Conservation (phyloP, 2,113 vertebrate species). For the Sylvilagus bachmani region DNA sequence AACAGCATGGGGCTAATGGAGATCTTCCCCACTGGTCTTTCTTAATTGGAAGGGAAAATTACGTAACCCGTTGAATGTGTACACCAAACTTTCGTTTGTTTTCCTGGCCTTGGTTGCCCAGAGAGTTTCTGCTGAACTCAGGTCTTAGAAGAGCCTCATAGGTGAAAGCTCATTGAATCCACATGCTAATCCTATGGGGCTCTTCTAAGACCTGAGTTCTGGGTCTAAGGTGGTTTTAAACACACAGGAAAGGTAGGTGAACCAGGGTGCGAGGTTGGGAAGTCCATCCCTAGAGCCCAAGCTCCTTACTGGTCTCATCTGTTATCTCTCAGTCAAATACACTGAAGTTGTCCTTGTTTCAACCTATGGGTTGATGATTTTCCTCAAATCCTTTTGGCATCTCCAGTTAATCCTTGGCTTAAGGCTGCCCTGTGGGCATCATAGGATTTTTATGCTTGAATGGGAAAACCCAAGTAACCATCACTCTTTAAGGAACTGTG, state of each 20-base stretch:
- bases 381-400: constrained; percentile 63
- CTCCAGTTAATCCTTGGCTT: constrained; percentile 36
- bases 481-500: constrained; percentile 60
- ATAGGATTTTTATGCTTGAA: not conserved
- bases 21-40: not conserved
- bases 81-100: not conserved
- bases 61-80: not conserved
- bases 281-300: accelerated
- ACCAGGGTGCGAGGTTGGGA: not conserved
- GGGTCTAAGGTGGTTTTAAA: not conserved
- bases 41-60: not conserved
- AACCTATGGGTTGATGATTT: constrained; percentile 46
- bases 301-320: not conserved
- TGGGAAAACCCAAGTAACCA: constrained; percentile 33
- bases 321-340: not conserved
- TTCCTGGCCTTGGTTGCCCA: not conserved
- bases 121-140: not conserved
- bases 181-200: not conserved
- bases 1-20: not conserved
- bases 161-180: not conserved
- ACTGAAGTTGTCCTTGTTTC: not conserved
- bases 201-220: too few relatives aligned
- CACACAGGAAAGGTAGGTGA: not conserved
- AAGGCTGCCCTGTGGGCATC: constrained; percentile 23
- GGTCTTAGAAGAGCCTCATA: not conserved